Percentiles rank a stretch among this genome's conserved stretches.
Evolutionary conservation across 2,797 vertebrate species (phyloP).

Genomic region (Chelonia mydas): DNA sequence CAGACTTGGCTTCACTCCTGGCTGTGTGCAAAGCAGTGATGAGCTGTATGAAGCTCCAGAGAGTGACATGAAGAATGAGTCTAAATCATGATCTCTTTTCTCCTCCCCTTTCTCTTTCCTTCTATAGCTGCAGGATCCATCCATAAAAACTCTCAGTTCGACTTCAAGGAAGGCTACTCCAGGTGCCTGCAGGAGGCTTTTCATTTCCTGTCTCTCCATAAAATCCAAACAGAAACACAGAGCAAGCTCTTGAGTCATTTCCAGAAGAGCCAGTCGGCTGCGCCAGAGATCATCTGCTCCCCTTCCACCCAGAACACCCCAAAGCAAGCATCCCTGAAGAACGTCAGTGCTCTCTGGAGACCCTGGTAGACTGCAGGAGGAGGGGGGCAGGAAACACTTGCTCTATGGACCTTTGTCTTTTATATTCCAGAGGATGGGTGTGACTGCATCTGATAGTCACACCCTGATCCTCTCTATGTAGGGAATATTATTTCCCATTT

Average conservation of each 20-base stretch:
- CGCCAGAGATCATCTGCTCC: neutral
- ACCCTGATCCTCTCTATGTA: constrained; percentile 62
- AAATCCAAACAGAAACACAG: constrained; percentile 72
- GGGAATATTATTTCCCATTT: constrained; percentile 55
- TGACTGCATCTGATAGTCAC: constrained; percentile 43
- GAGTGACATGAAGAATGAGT: neutral
- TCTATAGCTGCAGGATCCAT: constrained; percentile 24
- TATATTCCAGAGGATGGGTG: constrained; percentile 70
- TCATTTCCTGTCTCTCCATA: constrained; percentile 78
- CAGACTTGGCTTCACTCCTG: neutral
- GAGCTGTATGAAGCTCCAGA: neutral
- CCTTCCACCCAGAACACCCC: constrained; percentile 3
- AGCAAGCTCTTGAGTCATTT: constrained; percentile 65
- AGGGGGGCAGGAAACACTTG: neutral
- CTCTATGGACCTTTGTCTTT: neutral
- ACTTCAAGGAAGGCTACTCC: constrained; percentile 81
- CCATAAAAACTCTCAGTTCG: constrained; percentile 66
- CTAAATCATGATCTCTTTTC: neutral
- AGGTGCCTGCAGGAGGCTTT: constrained; percentile 80
- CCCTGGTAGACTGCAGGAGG: constrained; percentile 82
- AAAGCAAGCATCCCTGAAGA: constrained; percentile 59
- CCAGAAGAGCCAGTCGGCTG: constrained; percentile 34
- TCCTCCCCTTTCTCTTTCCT: neutral
- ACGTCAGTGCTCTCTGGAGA: constrained; percentile 79
- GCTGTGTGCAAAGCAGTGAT: neutral